Base-by-base conservation (phyloP, 1,140 invertebrate genomes). In the Atta texana region DNA sequence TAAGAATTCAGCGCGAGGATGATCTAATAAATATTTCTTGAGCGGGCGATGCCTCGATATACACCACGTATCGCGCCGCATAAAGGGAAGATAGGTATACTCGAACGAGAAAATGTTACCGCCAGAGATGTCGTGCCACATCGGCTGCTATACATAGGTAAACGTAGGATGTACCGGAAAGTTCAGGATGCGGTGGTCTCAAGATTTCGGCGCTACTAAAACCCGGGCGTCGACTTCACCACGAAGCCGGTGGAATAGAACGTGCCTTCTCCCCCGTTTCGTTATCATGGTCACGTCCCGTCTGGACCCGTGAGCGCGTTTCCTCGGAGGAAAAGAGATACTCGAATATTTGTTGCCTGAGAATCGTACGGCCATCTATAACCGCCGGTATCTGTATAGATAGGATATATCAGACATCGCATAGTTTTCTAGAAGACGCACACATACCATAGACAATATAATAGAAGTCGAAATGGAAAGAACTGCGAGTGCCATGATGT, bases 221-320 rank as follows among this genome's bases (percentile, higher is more conserved):
- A 87, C 75, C 59, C 53, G 59, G 63, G 61, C 81, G 82, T 61
- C 75, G 87, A 78, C 68, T 88, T 66, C 31, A 21, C 74, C 49
- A 34, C 66, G 34, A 16, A 49, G 53, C 59, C 31, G 51, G n/a
- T 31, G 53, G 84, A 82, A 82, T 82, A 74, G 68, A 87, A 72
- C 77, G 66, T 77, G 66, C 72, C 21, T 51, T n/a, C 14, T 16
- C 44, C 39, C 39, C 39, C 78, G 81, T 88, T 90, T 90, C 82
- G 86, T 91, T 91, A 91, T 91, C 89, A 88, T 64, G 82, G 89
- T 91, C 89, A 90, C 89, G 89, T 91, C 51, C 71, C 77, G 86
- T 88, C 89, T 84, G 77, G 85, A 89, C 88, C 88, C 88, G 49
- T 76, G 78, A 71, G 75, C 76, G 86, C 89, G 81, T 86, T 86